Base-by-base conservation (phyloP, 2,888 invertebrate genomes). In the Hydriomena furcata region DNA sequence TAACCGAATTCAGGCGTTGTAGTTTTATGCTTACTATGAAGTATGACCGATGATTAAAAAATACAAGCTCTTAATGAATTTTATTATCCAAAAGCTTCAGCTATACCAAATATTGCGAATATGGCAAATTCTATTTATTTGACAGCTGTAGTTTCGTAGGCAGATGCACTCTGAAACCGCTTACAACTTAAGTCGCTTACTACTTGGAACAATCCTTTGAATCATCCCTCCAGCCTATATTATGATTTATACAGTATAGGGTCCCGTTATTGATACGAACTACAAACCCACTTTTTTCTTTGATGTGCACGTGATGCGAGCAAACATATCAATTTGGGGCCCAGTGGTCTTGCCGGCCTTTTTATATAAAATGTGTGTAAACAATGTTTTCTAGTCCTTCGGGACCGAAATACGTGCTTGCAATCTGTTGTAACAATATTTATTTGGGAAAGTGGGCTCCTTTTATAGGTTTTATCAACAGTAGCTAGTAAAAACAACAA, bases 171-270 rank as follows among this genome's bases (percentile, higher is more conserved):
- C 4, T 2, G 28, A n/a, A 11, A 7, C 42, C 41, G 38, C 34
- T 17, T 17, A 3, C 17, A 17, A n/a, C n/a, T n/a, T n/a, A n/a
- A n/a, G n/a, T 25, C 30, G 47, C 59, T 51, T 50, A 21, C 57
- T 4, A 13, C 59, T 70, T 63, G 38, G 6, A 38, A 57, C 55
- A 54, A 46, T 30, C 27, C 44, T 4, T 24, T 30, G 23, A 49
- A 55, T 58, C 67, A 63, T 72, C 73, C 71, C 71, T 65, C 60
- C 63, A 66, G 11, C 36, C 69, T 57, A 58, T 70, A 75, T 73
- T 68, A 81, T 82, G 82, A 85, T 84, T 83, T 85, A 83, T 84
- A 84, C 68, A 76, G 64, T 56, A 61, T 66, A 76, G 75, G 80
- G 74, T 66, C 65, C 60, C 69, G 68, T 72, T 82, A 85, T 84